Percentiles rank a stretch among this genome's conserved stretches.
phyloP scores from a whole-genome alignment of 2,113 vertebrate genomes.

The Xenus cinereus region DNA sequence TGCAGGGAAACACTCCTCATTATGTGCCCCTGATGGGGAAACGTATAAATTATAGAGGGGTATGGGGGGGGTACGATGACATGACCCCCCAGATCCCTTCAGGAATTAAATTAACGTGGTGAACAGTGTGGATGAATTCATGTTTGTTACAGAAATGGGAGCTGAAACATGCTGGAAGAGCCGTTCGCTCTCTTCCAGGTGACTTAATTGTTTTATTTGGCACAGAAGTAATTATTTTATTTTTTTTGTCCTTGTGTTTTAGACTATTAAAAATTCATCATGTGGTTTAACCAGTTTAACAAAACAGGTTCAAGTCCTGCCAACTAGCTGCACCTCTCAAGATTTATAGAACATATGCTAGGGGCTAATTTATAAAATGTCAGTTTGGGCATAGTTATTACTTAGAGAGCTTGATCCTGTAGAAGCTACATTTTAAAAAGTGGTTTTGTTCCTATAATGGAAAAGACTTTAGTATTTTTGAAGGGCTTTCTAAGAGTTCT shows the following conservation, averaged over 20 bases:
- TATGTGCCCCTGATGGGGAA: not conserved
- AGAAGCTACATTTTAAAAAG: not conserved
- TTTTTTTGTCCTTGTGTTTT: not conserved
- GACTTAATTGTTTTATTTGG: not conserved
- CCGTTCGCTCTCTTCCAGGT: not conserved
- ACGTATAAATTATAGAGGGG: fast-evolving
- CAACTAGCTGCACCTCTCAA: not conserved
- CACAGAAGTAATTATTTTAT: not conserved
- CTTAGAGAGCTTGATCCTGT: not conserved
- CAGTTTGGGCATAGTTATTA: not conserved
- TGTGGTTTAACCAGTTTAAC: not conserved
- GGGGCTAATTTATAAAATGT: not conserved
- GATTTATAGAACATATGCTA: not conserved
- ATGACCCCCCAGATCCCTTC: not conserved
- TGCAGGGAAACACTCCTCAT: not conserved
- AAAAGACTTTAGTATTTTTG: not conserved
- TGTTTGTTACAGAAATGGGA: not conserved
- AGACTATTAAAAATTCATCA: not conserved
- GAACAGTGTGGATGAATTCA: not conserved
- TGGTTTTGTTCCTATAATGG: not conserved
- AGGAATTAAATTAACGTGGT: not conserved
- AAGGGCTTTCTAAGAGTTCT: not conserved
- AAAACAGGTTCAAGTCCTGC: not conserved
- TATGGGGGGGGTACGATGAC: not conserved
- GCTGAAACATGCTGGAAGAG: not conserved